Conservation (phyloP, 2,113 vertebrate species). For the Pluvialis apricaria region DNA sequence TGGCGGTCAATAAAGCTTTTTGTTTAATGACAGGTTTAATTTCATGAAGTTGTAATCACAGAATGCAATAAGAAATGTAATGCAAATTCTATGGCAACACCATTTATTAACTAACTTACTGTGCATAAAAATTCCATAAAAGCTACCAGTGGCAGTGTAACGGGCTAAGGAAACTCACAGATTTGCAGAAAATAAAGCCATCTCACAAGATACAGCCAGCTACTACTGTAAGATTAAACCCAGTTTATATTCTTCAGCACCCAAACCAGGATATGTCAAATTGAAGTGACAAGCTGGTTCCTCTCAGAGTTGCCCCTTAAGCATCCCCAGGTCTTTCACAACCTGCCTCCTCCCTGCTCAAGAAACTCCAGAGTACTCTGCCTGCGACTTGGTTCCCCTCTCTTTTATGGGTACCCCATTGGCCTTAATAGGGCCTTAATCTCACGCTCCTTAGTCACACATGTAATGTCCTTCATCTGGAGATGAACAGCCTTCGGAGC, state of each 20-base stretch:
- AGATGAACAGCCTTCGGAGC: background rate
- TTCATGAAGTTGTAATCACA: conserved; percentile 7
- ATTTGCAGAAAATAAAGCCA: background rate
- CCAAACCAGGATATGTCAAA: background rate
- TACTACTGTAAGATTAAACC: background rate
- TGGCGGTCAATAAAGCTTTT: background rate
- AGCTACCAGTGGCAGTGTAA: background rate
- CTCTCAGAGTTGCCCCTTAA: too few relatives aligned
- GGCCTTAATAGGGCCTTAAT: background rate
- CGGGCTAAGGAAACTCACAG: background rate
- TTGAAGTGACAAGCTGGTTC: background rate
- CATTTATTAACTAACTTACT: background rate
- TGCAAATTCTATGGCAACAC: background rate
- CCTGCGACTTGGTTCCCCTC: background rate
- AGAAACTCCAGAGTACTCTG: background rate
- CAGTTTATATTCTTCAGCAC: background rate
- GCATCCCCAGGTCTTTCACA: background rate
- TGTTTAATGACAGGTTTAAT: background rate
- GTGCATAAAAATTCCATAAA: background rate
- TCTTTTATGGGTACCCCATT: background rate
- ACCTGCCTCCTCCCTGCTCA: background rate
- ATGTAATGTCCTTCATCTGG: background rate
- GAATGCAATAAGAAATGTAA: background rate
- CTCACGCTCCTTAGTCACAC: background rate
- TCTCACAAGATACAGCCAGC: background rate